Percentiles rank a stretch among this genome's conserved stretches.
These are phyloP conservation scores for Stegostoma tigrinum DNA, from an alignment of 2,113 vertebrate species.

Conservation along the genomic window DNA sequence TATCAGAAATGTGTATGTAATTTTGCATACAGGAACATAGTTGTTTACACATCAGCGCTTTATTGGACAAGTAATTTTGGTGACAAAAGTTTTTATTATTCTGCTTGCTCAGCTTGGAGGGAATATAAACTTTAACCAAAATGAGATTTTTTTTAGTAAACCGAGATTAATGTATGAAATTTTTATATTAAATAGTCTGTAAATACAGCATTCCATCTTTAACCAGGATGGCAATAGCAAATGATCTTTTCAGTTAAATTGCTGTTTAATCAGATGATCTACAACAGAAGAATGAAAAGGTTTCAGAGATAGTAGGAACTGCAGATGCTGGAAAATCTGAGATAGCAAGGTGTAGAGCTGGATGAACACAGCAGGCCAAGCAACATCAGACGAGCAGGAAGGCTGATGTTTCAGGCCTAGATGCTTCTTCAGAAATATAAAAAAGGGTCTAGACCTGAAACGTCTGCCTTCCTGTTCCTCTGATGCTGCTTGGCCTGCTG, in stretches of 20 bases:
- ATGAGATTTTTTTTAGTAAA: background rate
- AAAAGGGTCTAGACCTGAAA: no score
- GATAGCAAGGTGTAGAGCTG: no score
- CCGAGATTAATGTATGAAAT: conserved; percentile 25
- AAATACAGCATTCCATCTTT: conserved; percentile 2
- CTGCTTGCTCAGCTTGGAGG: no score
- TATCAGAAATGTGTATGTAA: background rate
- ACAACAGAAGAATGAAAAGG: background rate
- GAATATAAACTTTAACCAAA: background rate
- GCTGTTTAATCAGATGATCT: background rate
- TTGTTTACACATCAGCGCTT: background rate
- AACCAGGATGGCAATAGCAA: conserved; percentile 11
- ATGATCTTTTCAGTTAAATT: background rate
- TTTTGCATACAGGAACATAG: background rate
- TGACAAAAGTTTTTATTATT: background rate
- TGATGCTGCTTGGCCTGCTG: no score
- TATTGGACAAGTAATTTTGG: background rate
- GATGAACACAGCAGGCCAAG: no score
- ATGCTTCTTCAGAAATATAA: no score
- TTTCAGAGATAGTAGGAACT: no score
- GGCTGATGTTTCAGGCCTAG: no score
- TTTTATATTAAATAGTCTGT: background rate
- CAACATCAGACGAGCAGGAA: no score
- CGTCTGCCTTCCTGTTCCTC: no score
- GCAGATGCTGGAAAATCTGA: no score